phyloP scores from a whole-genome alignment of 2,797 vertebrate genomes.

The Decapterus maruadsi region DNA sequence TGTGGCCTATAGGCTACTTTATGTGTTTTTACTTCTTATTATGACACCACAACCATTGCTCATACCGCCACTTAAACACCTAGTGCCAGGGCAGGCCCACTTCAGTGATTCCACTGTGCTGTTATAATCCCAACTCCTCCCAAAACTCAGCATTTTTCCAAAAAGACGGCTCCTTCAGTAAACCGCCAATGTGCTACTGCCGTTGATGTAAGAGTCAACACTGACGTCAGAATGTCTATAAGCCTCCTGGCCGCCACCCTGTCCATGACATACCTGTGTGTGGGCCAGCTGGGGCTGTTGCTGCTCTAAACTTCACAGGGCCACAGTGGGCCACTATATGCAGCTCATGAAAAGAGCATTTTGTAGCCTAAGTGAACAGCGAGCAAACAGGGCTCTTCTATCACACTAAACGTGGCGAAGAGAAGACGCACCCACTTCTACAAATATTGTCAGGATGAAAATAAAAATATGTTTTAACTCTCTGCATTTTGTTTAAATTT shows the following conservation, averaged over 20 bases:
- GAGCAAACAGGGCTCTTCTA: constrained; percentile 71
- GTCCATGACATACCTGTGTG: constrained; percentile 43
- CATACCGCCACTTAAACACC: neutral
- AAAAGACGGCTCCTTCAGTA: constrained; percentile 11
- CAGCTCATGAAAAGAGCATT: constrained; percentile 78
- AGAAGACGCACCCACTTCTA: constrained; percentile 22
- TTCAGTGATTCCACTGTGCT: neutral
- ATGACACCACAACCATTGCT: neutral
- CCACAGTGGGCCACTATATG: constrained; percentile 67
- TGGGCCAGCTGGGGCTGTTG: constrained; percentile 44
- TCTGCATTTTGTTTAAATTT: constrained; percentile 7
- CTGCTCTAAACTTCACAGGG: constrained; percentile 31
- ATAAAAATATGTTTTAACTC: constrained; percentile 34
- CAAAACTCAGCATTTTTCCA: constrained; percentile 10
- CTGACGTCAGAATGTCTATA: constrained; percentile 42
- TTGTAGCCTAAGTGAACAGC: constrained; percentile 56
- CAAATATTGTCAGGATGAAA: constrained; percentile 56
- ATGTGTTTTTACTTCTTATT: neutral
- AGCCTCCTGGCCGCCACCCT: constrained; percentile 21
- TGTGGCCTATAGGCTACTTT: too few relatives aligned
- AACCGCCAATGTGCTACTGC: neutral
- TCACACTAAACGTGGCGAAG: constrained; percentile 35
- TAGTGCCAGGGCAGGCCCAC: neutral
- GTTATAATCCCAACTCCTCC: neutral
- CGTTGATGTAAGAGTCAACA: constrained; percentile 12